Base-by-base conservation (phyloP, 2,113 vertebrate genomes). In the Paraplagusia blochii region DNA sequence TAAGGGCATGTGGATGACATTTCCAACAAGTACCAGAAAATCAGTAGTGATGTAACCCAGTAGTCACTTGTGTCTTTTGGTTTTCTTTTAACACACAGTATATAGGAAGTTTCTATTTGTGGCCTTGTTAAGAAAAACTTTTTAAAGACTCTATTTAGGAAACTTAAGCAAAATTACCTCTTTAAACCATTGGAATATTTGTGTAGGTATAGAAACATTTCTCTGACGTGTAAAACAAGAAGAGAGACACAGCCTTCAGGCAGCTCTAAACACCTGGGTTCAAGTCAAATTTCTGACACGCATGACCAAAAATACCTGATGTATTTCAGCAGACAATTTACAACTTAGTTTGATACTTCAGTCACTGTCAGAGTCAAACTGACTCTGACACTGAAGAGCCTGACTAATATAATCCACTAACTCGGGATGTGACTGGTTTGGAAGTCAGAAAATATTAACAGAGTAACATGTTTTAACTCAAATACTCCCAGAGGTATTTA, bases 1-100 rank as follows among this genome's bases (percentile, higher is more conserved):
- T 98, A 97, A 98, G 95, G 94, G 93, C 94, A 69, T 85, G 95
- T 88, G 95, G 53, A 70, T 88, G 94, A 86, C 92, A 88, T 66
- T 53, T 83, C 45, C 95, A 76, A 49, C 86, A 85, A 48, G 43
- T 66, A 70, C 66, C 49, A 53, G 36, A 71, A 64, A 71, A 46
- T 47, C 61, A 44, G n/a, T n/a, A n/a, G n/a, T n/a, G n/a, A n/a
- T n/a, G n/a, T n/a, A n/a, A n/a, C n/a, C n/a, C n/a, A n/a, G n/a
- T n/a, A n/a, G n/a, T n/a, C n/a, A n/a, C n/a, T n/a, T n/a, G 22
- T 29, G 22, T 29, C 3, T 29, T 29, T 29, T 29, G 22, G 22
- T 29, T 29, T 29, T 29, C 22, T 29, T n/a, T n/a, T n/a, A n/a
- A n/a, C n/a, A n/a, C n/a, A n/a, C n/a, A n/a, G n/a, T n/a, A n/a